These are phyloP conservation scores for Neoitamus cyanurus DNA, from an alignment of 2,888 invertebrate species.

Conservation along the genomic window DNA sequence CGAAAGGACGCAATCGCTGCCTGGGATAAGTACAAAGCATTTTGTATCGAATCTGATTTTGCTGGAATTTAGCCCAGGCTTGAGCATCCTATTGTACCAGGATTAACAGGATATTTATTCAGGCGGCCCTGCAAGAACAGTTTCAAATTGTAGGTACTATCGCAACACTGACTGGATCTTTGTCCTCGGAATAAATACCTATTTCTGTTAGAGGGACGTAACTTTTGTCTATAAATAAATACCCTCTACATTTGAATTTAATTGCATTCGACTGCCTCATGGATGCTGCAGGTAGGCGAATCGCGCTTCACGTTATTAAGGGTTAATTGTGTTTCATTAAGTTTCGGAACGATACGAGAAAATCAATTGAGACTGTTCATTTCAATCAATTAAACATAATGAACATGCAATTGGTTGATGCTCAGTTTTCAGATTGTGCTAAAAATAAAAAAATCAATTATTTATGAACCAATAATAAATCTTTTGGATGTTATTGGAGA, in stretches of 20 bases:
- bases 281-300: neutral
- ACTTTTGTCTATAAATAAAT: neutral
- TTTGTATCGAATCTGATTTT: neutral
- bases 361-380: no score
- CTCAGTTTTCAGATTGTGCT: no score
- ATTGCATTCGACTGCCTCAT: neutral
- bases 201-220: neutral
- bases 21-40: neutral
- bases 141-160: neutral
- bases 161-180: neutral
- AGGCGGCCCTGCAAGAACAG: neutral
- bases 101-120: constrained; percentile 3
- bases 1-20: neutral
- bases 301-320: neutral
- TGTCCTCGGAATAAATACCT: neutral
- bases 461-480: no score
- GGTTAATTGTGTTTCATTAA: neutral
- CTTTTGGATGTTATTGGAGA: no score
- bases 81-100: neutral
- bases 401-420: neutral
- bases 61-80: neutral
- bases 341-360: neutral
- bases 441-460: no score
- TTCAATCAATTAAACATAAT: no score
- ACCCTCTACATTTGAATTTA: neutral